phyloP scores from a whole-genome alignment of 1,140 invertebrate species.

The Tetranychus urticae region DNA sequence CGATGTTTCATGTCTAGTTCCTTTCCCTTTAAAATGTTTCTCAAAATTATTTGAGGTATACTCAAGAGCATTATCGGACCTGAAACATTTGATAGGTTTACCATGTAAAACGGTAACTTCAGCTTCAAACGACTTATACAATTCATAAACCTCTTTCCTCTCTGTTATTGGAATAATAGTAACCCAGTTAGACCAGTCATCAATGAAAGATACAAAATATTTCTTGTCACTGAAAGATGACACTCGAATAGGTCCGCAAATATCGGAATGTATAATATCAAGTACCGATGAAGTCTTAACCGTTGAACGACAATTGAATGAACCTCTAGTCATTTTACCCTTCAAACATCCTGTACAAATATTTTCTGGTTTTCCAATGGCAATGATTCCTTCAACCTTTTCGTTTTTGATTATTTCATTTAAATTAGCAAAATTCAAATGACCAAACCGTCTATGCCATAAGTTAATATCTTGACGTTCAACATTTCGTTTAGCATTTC shows the following conservation, averaged over 20 bases:
- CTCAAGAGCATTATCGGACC: conserved; percentile 9
- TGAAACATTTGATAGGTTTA: conserved; percentile 1
- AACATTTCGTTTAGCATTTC: too few species aligned
- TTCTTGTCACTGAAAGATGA: conserved; percentile 16
- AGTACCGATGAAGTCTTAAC: neutral
- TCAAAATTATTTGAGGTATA: neutral
- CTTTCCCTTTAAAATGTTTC: neutral
- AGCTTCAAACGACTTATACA: too few species aligned
- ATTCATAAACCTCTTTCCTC: too few species aligned
- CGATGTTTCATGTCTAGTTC: neutral
- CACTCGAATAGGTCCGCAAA: conserved; percentile 22
- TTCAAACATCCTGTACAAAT: neutral
- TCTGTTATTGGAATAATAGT: too few species aligned
- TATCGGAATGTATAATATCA: conserved; percentile 14
- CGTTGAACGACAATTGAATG: neutral
- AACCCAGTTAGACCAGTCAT: conserved; percentile 18
- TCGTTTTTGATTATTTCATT: too few species aligned
- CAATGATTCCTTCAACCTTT: too few species aligned
- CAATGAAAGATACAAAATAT: conserved; percentile 21
- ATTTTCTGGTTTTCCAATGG: neutral
- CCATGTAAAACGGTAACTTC: conserved; percentile 2
- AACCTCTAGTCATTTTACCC: neutral
- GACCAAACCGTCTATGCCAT: too few species aligned
- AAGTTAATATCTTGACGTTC: too few species aligned
- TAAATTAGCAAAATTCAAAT: too few species aligned